Evolutionary conservation across 2,113 vertebrate species (phyloP).

Genomic region (Eretmochelys imbricata): DNA sequence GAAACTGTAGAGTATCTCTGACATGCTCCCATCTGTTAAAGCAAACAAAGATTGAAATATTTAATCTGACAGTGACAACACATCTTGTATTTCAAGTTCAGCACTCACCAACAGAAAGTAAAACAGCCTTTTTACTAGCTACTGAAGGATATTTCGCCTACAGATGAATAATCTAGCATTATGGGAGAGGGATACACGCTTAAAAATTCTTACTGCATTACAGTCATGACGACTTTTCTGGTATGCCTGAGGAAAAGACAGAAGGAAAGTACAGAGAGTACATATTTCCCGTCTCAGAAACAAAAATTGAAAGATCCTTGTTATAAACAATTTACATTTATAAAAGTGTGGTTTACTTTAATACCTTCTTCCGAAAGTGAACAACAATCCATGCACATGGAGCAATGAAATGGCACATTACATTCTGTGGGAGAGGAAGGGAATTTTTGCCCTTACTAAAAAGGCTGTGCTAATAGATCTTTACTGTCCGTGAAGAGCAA

Average conservation of each 20-base stretch:
- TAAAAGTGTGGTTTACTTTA: neutral
- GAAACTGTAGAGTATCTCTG: neutral
- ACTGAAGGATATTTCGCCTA: neutral
- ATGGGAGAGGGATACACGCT: neutral
- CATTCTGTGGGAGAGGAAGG: neutral
- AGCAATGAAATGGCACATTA: neutral
- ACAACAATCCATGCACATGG: neutral
- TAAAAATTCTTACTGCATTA: neutral
- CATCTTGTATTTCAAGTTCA: neutral
- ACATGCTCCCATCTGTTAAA: neutral
- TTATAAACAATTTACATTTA: neutral
- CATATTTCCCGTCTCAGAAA: neutral
- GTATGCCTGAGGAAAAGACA: neutral
- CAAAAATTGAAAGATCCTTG: neutral
- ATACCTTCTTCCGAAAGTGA: neutral
- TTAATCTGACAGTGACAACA: neutral
- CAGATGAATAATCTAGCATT: neutral
- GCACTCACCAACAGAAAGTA: neutral
- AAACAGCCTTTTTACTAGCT: neutral
- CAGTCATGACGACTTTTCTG: neutral
- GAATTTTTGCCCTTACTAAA: neutral
- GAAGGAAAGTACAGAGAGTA: neutral
- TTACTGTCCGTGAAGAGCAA: neutral
- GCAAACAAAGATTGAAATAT: neutral
- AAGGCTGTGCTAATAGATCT: neutral